Percentiles rank a stretch among this genome's conserved stretches.
These are phyloP conservation scores for Erpetoichthys calabaricus DNA, from an alignment of 2,797 vertebrate species.

Conservation along the genomic window DNA sequence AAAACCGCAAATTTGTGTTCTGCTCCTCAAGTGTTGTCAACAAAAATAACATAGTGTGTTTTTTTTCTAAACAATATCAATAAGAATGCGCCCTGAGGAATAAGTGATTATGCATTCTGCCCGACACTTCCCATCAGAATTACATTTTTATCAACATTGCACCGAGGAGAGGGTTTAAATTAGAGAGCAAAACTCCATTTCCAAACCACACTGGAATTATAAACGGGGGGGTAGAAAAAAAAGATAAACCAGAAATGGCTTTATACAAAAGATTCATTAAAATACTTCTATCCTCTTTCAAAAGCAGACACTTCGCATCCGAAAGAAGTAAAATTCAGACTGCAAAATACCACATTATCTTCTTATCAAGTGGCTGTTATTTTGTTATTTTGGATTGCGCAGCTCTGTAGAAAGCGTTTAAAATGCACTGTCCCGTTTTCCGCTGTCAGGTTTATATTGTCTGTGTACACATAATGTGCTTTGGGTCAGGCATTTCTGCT, in stretches of 20 bases:
- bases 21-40: too few relatives aligned
- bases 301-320: slow-evolving; percentile 24
- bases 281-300: slow-evolving; percentile 28
- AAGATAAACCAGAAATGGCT: slow-evolving; percentile 36
- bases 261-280: slow-evolving; percentile 36
- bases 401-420: slow-evolving; percentile 10
- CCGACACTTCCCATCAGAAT: slow-evolving; percentile 24
- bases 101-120: slow-evolving; percentile 25
- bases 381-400: slow-evolving; percentile 35
- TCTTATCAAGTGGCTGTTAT: slow-evolving; percentile 24
- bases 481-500: neutral
- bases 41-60: too few relatives aligned
- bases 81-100: slow-evolving; percentile 14
- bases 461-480: slow-evolving; percentile 1
- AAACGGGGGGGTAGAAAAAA: slow-evolving; percentile 17
- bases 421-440: slow-evolving; percentile 9
- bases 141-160: slow-evolving; percentile 31
- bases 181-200: slow-evolving; percentile 23
- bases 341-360: slow-evolving; percentile 26
- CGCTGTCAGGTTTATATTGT: neutral
- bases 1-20: too few relatives aligned
- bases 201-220: slow-evolving; percentile 24
- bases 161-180: slow-evolving; percentile 26
- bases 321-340: slow-evolving; percentile 23
- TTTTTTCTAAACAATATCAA: slow-evolving; percentile 30